phyloP scores from a whole-genome alignment of 2,888 invertebrate species.

The Ceriagrion tenellum region DNA sequence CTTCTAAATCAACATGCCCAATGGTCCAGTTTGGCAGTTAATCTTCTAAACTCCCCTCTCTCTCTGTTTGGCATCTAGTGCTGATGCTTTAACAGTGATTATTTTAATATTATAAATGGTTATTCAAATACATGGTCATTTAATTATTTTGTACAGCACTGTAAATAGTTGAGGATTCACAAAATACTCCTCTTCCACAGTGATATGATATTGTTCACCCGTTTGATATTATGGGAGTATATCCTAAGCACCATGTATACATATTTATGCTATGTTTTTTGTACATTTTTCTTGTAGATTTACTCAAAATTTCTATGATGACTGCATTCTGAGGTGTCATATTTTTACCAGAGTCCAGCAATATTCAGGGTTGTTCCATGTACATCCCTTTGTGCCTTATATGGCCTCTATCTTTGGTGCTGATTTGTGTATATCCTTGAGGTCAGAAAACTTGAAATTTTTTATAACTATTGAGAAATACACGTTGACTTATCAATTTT shows the following conservation, averaged over 20 bases:
- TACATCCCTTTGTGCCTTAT: neutral
- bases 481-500: neutral
- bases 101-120: neutral
- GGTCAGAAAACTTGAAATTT: neutral
- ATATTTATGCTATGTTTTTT: neutral
- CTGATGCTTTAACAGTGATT: neutral
- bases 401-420: slow-evolving; percentile 41
- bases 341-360: neutral
- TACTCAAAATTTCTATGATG: neutral
- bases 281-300: slow-evolving; percentile 29
- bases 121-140: neutral
- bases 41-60: neutral
- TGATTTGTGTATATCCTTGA: neutral
- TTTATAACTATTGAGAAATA: neutral
- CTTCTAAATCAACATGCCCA: too few species aligned
- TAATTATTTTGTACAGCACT: neutral
- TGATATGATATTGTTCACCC: neutral
- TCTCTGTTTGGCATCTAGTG: neutral
- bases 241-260: slow-evolving; percentile 39
- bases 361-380: neutral
- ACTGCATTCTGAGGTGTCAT: neutral
- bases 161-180: neutral
- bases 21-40: neutral
- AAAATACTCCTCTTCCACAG: neutral
- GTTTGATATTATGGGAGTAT: slow-evolving; percentile 21